These are phyloP conservation scores for Brachypteracias leptosomus DNA, from an alignment of 2,113 vertebrate genomes.

Conservation along the genomic window DNA sequence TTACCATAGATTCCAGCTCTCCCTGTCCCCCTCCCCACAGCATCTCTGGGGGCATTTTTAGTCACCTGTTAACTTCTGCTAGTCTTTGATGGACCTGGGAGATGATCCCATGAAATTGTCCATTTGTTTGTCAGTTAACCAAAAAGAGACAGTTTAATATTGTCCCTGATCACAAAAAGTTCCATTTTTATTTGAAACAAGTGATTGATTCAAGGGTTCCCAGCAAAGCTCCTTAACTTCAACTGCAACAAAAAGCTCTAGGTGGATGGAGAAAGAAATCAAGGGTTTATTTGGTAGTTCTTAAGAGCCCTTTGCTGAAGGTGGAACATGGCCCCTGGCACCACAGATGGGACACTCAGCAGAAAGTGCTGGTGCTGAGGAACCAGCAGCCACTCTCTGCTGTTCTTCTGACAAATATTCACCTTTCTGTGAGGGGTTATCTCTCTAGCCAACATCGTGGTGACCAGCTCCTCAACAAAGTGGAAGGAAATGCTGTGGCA, in stretches of 20 bases:
- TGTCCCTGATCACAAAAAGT: not conserved
- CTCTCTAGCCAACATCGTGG: not conserved
- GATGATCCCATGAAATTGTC: not conserved
- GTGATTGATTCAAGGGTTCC: not conserved
- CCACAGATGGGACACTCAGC: not conserved
- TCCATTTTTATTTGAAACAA: not conserved
- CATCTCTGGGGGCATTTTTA: not conserved
- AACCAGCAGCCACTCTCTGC: not conserved
- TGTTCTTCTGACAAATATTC: slow-evolving; percentile 1
- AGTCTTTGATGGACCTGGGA: not conserved
- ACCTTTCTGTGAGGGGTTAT: not conserved
- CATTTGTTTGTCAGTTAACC: not conserved
- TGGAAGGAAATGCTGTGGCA: not conserved
- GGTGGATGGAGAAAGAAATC: not conserved
- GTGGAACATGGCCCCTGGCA: not conserved
- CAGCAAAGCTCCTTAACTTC: not conserved
- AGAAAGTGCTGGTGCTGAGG: not conserved
- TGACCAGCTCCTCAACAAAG: not conserved
- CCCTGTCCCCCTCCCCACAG: not conserved
- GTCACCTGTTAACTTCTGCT: not conserved
- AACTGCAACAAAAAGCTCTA: not conserved
- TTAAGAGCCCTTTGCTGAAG: slow-evolving; percentile 4
- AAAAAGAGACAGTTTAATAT: not conserved
- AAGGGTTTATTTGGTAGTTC: not conserved
- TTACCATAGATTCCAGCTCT: not conserved